Conservation (phyloP, 2,113 vertebrate genomes). For the Lampris megalopsis region DNA sequence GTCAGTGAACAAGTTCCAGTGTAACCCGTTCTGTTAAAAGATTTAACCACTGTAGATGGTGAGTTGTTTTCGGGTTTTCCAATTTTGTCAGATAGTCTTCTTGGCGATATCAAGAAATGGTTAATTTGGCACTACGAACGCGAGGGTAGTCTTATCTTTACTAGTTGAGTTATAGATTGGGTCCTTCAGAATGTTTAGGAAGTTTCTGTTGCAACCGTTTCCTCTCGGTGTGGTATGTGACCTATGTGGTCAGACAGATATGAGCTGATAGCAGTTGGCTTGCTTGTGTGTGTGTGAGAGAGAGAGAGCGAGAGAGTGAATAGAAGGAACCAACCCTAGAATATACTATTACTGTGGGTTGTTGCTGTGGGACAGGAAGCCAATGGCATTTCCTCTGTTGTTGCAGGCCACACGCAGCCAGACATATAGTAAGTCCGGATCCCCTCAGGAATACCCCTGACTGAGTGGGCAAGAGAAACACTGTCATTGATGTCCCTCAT, state of each 20-base stretch:
- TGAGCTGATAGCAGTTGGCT: slow-evolving; percentile 23
- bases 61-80: too few relatives aligned
- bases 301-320: slow-evolving; percentile 6
- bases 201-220: slow-evolving; percentile 54
- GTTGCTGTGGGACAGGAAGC: slow-evolving; percentile 66
- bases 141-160: neutral
- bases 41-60: too few relatives aligned
- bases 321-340: slow-evolving; percentile 55
- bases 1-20: too few relatives aligned
- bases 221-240: slow-evolving; percentile 39
- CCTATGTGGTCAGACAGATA: slow-evolving; percentile 45
- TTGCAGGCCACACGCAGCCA: slow-evolving; percentile 40
- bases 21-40: too few relatives aligned
- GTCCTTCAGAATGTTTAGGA: slow-evolving; percentile 30
- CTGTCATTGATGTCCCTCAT: neutral
- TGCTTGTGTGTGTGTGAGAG: neutral
- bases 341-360: slow-evolving; percentile 34
- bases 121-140: too few relatives aligned
- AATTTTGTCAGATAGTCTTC: too few relatives aligned
- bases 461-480: slow-evolving; percentile 3
- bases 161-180: neutral
- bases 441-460: slow-evolving; percentile 34
- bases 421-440: slow-evolving; percentile 32
- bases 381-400: slow-evolving; percentile 65
- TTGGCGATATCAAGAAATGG: too few relatives aligned